phyloP scores from a whole-genome alignment of 2,113 vertebrate genomes.

The Crocuta crocuta region DNA sequence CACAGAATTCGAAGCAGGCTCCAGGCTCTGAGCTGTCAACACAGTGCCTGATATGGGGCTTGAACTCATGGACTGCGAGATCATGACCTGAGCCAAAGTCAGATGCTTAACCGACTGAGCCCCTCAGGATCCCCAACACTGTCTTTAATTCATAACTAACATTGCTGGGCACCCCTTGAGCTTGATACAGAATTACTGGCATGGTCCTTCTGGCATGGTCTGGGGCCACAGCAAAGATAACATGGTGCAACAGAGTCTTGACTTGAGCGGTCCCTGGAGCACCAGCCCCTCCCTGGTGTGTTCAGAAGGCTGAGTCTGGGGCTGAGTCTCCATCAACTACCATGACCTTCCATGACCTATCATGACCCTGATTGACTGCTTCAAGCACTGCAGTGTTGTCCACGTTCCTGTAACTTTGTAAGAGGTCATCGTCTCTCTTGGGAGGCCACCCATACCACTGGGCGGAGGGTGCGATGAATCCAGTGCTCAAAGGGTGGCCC shows the following conservation, averaged over 20 bases:
- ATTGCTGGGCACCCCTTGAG: background rate
- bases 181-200: rapidly evolving
- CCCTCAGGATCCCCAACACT: no score
- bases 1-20: no score
- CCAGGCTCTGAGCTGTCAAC: no score
- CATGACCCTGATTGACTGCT: background rate
- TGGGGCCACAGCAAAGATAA: no score
- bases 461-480: background rate
- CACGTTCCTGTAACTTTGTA: background rate
- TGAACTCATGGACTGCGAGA: no score
- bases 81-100: no score
- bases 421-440: background rate
- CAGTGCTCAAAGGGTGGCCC: background rate
- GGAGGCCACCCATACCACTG: background rate
- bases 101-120: no score
- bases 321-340: background rate
- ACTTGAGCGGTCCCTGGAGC: background rate
- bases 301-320: background rate
- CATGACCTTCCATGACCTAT: background rate
- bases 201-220: background rate
- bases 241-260: rapidly evolving
- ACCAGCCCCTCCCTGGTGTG: background rate
- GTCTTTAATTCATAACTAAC: background rate
- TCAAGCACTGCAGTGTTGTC: rapidly evolving
- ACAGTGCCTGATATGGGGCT: no score